Conservation (phyloP, 2,888 invertebrate genomes). For the Lacanobia oleracea region DNA sequence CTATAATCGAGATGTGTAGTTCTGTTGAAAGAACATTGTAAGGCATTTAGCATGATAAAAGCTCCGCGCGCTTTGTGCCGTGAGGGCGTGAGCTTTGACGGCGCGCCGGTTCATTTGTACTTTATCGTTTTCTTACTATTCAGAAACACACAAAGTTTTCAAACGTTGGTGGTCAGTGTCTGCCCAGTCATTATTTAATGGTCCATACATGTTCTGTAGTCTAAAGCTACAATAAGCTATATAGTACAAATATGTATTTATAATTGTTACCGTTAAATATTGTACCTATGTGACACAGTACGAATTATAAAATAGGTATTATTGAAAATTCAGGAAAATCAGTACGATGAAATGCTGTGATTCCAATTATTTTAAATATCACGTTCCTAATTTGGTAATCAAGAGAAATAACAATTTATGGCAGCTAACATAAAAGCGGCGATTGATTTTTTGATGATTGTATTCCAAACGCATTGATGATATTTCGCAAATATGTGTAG, state of each 20-base stretch:
- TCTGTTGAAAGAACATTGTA: slow-evolving; percentile 48
- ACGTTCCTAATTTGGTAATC: slow-evolving; percentile 44
- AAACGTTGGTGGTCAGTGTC: slow-evolving; percentile 58
- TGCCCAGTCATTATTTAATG: slow-evolving; percentile 51
- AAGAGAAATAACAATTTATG: slow-evolving; percentile 44
- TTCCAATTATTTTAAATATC: slow-evolving; percentile 16
- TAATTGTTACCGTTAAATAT: slow-evolving; percentile 17
- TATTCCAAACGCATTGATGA: slow-evolving; percentile 47
- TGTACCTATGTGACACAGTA: slow-evolving; percentile 6
- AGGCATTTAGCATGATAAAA: slow-evolving; percentile 54
- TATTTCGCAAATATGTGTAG: slow-evolving; percentile 51
- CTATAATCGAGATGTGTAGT: slow-evolving; percentile 42
- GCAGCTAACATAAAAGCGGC: slow-evolving; percentile 35
- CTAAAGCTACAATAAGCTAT: neutral
- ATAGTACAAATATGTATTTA: slow-evolving; percentile 27
- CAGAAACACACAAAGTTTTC: slow-evolving; percentile 58
- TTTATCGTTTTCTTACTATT: slow-evolving; percentile 52
- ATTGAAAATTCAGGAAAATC: neutral
- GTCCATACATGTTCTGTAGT: slow-evolving; percentile 20
- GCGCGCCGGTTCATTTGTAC: slow-evolving; percentile 49
- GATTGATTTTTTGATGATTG: slow-evolving; percentile 45
- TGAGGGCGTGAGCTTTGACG: slow-evolving; percentile 42
- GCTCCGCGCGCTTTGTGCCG: slow-evolving; percentile 41
- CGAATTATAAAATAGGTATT: neutral
- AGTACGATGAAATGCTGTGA: slow-evolving; percentile 1